These are phyloP conservation scores for Gephyroberyx darwinii DNA, from an alignment of 2,797 vertebrate genomes.

Conservation along the genomic window DNA sequence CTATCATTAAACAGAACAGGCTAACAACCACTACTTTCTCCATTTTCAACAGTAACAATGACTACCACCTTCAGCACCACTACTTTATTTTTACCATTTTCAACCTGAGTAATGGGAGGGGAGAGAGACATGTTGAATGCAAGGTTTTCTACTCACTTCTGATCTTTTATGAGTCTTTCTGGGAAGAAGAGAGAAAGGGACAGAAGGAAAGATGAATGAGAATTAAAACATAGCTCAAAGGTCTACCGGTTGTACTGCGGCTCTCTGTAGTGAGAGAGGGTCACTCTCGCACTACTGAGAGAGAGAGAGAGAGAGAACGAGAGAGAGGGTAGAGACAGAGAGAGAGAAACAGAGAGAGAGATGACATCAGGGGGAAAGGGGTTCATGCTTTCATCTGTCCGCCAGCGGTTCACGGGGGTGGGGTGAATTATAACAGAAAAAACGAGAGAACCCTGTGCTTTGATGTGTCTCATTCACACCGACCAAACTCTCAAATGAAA, in stretches of 20 bases:
- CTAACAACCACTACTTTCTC: no score
- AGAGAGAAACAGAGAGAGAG: conserved; percentile 32
- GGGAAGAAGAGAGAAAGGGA: conserved; percentile 59
- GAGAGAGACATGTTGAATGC: neutral
- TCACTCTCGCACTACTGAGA: conserved; percentile 66
- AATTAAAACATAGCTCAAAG: conserved; percentile 78
- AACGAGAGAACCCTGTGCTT: conserved; percentile 80
- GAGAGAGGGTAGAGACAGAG: neutral
- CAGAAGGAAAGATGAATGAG: conserved; percentile 70
- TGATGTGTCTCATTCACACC: conserved; percentile 89
- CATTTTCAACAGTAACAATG: no score
- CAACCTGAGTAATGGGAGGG: conserved; percentile 11
- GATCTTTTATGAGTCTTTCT: conserved; percentile 71
- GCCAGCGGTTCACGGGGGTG: conserved; percentile 62
- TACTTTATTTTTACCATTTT: conserved; percentile 25
- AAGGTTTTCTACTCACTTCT: conserved; percentile 61
- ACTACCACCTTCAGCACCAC: neutral
- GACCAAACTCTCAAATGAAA: conserved; percentile 82
- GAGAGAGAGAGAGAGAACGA: conserved; percentile 9
- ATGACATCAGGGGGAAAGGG: conserved; percentile 60
- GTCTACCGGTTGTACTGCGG: conserved; percentile 73
- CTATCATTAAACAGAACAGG: no score
- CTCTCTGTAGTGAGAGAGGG: conserved; percentile 72
- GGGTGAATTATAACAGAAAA: conserved; percentile 81
- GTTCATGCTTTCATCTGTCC: conserved; percentile 77